These are phyloP conservation scores for Bibio marci DNA, from an alignment of 2,888 invertebrate species.

Conservation along the genomic window DNA sequence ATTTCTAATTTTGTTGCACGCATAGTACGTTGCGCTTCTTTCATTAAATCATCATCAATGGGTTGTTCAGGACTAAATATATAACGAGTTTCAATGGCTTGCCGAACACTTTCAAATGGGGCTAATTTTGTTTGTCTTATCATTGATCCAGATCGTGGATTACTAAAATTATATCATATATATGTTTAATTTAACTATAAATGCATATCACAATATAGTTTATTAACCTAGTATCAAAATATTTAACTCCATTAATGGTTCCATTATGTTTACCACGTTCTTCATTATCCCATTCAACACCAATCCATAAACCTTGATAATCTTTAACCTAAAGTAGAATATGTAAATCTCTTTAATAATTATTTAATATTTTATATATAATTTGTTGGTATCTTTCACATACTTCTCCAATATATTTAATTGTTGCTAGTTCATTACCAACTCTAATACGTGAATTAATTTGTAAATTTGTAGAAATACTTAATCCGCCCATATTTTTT, in stretches of 20 bases:
- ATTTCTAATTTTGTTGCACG: conserved; percentile 72
- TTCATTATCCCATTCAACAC: conserved; percentile 92
- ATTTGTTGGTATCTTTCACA: neutral
- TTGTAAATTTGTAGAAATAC: too few relatives aligned
- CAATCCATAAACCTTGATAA: conserved; percentile 65
- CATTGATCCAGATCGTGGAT: conserved; percentile 77
- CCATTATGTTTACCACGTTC: conserved; percentile 88
- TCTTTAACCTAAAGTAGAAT: conserved; percentile 34
- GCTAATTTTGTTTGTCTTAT: conserved; percentile 66
- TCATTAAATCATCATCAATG: conserved; percentile 41
- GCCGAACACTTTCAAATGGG: conserved; percentile 50
- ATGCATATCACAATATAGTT: too few relatives aligned
- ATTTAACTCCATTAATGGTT: conserved; percentile 56
- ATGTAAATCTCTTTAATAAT: neutral
- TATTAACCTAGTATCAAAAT: conserved; percentile 51
- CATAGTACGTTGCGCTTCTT: conserved; percentile 48
- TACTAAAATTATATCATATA: conserved; percentile 29
- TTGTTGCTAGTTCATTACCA: conserved; percentile 32
- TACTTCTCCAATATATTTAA: conserved; percentile 58
- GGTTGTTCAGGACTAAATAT: conserved; percentile 29
- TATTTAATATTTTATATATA: neutral
- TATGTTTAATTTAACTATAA: too few relatives aligned
- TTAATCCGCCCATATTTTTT: too few relatives aligned
- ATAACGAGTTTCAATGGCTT: conserved; percentile 57
- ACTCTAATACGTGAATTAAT: conserved; percentile 5